Evolutionary conservation across 2,113 vertebrate species (phyloP).

Genomic region (Pelvicachromis taeniatus): DNA sequence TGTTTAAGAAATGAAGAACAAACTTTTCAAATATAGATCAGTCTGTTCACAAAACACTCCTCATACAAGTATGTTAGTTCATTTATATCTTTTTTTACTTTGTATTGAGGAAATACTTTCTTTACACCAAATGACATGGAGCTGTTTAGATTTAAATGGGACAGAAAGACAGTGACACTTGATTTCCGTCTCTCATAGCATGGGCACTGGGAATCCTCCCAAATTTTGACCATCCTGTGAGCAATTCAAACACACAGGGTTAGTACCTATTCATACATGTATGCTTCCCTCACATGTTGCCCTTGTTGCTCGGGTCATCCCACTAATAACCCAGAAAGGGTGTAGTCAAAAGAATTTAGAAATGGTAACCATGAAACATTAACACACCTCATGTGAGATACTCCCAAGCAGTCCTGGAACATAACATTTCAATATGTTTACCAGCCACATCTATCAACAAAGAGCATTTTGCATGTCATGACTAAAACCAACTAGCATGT

Average conservation of each 20-base stretch:
- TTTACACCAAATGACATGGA: not conserved
- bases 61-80: not conserved
- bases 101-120: not conserved
- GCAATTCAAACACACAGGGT: not conserved
- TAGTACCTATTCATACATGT: not conserved
- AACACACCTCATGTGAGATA: constrained; percentile 11
- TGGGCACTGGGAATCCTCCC: not conserved
- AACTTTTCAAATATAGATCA: not conserved
- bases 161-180: not conserved
- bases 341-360: not conserved
- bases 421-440: constrained; percentile 1
- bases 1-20: not conserved
- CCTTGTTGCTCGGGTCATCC: not conserved
- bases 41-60: not conserved
- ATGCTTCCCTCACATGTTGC: not conserved
- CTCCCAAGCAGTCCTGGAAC: constrained; percentile 7
- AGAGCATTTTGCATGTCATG: not conserved
- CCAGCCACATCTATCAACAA: not conserved
- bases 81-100: too few species aligned
- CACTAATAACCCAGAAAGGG: constrained; percentile 1
- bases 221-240: not conserved
- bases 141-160: not conserved
- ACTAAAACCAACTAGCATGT: not conserved
- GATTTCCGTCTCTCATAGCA: not conserved
- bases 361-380: not conserved